Base-by-base conservation (phyloP, 2,888 invertebrate genomes). In the Argyresthia goedartella region DNA sequence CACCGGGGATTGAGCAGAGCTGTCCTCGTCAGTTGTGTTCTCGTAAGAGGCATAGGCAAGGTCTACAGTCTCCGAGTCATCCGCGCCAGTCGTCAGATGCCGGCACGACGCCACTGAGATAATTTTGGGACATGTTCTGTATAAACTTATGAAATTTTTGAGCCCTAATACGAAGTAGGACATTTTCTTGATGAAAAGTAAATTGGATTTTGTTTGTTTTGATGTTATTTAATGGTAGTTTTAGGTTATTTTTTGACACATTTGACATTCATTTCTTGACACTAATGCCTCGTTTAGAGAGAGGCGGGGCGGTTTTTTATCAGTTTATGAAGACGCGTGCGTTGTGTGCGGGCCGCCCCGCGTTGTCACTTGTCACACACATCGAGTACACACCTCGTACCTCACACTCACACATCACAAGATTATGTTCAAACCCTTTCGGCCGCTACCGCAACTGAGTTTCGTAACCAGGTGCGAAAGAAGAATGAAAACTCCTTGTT, bases 31-130 rank as follows among this genome's bases (percentile, higher is more conserved):
- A 1, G 69, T 58, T 45, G 82, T 82, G 60, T 77, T 86, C 66
- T 93, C 92, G 63, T 91, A 93, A 15, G 90, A 88, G 15, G 91
- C 89, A 60, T 90, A 92, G 0, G 92, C 89, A 65, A 94, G 76
- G 60, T 91, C 89, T 6, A 93, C 88, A 1, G 92, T 73, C 54
- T 86, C 86, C 13, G 81, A 71, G 59, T 69, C 69, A 52, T 71
- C 71, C 15, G 76, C 69, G 35, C 69, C 71, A 11, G 69, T 63
- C 10, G 71, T 59, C 41, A 67, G 52, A 44, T 60, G 52, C 57
- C 71, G 69, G 47, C 63, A 57, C 8, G 62, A 53, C 44, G 61
- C 33, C 46, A 46, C 41, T n/a, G 63, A 56, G 44, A 56, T 60
- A 55, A 58, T 52, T 55, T 54, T 64, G 8, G 34, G 36, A 8